A percentile compares a stretch with the other conserved stretches of the same genome.
Evolutionary conservation across 2,888 invertebrate genomes (phyloP).

Genomic region (Emmelina monodactyla): DNA sequence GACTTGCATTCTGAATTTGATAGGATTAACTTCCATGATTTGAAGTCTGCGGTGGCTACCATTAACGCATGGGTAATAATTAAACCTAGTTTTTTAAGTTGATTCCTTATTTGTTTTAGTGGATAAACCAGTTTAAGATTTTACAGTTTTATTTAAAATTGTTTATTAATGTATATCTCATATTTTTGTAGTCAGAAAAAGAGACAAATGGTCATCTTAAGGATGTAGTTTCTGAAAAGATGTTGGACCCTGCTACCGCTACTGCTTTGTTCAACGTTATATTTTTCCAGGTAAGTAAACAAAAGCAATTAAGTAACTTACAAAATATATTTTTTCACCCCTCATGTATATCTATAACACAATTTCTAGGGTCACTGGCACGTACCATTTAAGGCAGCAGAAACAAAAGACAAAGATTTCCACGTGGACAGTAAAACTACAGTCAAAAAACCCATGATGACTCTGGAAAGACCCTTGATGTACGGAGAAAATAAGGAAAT

Average conservation of each 20-base stretch:
- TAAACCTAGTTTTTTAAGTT: no score
- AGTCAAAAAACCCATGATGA: slow-evolving; percentile 33
- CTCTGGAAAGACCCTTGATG: slow-evolving; percentile 22
- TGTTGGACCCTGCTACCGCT: slow-evolving; percentile 17
- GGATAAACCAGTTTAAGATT: not conserved
- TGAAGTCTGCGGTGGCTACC: slow-evolving; percentile 18
- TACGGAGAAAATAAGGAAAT: slow-evolving; percentile 25
- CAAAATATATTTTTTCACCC: not conserved
- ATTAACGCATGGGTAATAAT: slow-evolving; percentile 23
- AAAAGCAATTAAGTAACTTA: no score
- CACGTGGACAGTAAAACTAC: slow-evolving; percentile 19
- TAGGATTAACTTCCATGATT: slow-evolving; percentile 21
- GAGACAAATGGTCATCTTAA: slow-evolving; percentile 30
- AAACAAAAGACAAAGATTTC: slow-evolving; percentile 30
- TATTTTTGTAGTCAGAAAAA: slow-evolving; percentile 24
- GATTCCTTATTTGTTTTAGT: no score
- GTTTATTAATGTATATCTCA: not conserved
- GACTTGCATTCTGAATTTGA: slow-evolving; percentile 22
- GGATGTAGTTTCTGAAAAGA: slow-evolving; percentile 19
- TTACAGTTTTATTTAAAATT: not conserved
- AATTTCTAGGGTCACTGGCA: slow-evolving; percentile 32
- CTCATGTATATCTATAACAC: not conserved
- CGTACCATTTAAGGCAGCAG: slow-evolving; percentile 26
- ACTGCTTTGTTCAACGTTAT: slow-evolving; percentile 31
- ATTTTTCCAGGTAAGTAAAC: slow-evolving; percentile 21